These are phyloP conservation scores for Chironomus striatipennis DNA, from an alignment of 1,140 invertebrate genomes.

Conservation along the genomic window DNA sequence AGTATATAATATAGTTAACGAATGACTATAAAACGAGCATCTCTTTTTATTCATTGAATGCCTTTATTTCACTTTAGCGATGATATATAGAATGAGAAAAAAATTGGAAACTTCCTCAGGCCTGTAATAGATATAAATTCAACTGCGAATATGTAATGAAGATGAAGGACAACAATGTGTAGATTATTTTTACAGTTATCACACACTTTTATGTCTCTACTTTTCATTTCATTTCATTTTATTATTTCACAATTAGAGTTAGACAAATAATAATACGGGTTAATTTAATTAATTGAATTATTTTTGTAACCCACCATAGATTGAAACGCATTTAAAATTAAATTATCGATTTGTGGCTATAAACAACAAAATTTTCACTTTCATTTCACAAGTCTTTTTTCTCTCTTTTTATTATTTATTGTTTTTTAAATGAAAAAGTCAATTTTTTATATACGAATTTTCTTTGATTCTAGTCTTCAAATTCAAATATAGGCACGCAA, in stretches of 20 bases:
- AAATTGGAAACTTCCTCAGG: background rate
- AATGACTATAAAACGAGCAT: background rate
- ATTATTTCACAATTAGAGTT: too few relatives aligned
- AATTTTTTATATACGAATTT: too few relatives aligned
- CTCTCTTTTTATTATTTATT: too few relatives aligned
- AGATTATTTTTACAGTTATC: too few relatives aligned
- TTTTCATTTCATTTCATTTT: too few relatives aligned
- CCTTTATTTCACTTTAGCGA: background rate
- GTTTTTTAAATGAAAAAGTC: too few relatives aligned
- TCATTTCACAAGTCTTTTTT: background rate
- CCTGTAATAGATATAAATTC: slow-evolving; percentile 8
- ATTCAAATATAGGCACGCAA: too few relatives aligned
- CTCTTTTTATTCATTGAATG: background rate
- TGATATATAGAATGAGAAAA: background rate
- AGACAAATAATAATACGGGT: too few relatives aligned
- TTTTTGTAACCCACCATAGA: background rate
- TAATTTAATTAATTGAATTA: too few relatives aligned
- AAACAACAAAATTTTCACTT: slow-evolving; percentile 12
- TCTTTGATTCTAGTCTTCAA: too few relatives aligned
- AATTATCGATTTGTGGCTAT: background rate
- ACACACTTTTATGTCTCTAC: too few relatives aligned
- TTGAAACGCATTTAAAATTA: slow-evolving; percentile 4
- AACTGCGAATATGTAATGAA: background rate
- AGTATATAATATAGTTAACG: slow-evolving; percentile 4
- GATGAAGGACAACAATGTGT: background rate